Conservation (phyloP, 2,797 vertebrate species). For the Chaetodon trifasciatus region DNA sequence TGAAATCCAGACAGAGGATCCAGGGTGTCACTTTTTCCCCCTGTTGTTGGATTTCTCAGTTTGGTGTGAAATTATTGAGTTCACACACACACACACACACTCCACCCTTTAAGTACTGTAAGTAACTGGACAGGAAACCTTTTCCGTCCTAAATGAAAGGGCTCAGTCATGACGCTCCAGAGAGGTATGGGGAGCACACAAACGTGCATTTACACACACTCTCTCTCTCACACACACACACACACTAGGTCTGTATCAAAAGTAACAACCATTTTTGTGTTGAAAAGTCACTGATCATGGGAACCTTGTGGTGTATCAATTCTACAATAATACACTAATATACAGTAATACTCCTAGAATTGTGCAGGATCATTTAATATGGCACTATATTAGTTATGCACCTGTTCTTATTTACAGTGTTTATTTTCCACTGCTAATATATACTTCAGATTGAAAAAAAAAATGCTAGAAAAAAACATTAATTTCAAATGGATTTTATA, state of each 20-base stretch:
- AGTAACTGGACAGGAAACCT: conserved; percentile 70
- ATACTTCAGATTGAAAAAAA: neutral
- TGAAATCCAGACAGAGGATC: neutral
- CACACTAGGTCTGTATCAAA: neutral
- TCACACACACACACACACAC: conserved; percentile 46
- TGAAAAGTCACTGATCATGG: conserved; percentile 13
- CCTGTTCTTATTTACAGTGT: too few species aligned
- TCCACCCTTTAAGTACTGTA: conserved; percentile 62
- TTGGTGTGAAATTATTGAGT: conserved; percentile 24
- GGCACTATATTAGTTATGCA: too few species aligned
- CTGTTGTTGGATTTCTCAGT: conserved; percentile 14
- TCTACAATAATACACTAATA: neutral
- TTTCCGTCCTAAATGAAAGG: conserved; percentile 76
- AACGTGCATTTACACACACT: neutral
- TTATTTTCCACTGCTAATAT: neutral
- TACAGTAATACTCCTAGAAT: too few species aligned
- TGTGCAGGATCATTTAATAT: too few species aligned
- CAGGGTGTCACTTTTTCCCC: neutral
- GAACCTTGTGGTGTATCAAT: neutral
- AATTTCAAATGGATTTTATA: neutral
- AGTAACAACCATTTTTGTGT: neutral
- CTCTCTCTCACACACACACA: neutral
- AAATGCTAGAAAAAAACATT: neutral
- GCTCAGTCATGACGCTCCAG: conserved; percentile 68
- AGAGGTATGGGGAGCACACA: conserved; percentile 28